Base-by-base conservation (phyloP, 1,140 invertebrate genomes). In the Lepidurus packardi region DNA sequence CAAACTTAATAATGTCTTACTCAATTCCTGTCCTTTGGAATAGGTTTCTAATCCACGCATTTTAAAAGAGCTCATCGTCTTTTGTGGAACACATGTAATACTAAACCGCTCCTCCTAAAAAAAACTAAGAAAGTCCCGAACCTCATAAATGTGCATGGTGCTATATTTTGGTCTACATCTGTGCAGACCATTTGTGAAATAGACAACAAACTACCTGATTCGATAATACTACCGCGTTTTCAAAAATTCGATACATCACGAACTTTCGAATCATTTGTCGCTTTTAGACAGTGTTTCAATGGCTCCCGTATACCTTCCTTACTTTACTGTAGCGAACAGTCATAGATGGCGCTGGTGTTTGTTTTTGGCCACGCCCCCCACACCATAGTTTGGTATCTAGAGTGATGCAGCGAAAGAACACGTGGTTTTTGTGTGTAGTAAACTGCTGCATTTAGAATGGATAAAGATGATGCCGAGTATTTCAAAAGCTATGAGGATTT, bases 11-110 rank as follows among this genome's bases (percentile, higher is more conserved):
- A 93, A 94, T 85, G 91, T 96, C 78, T 88, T 93, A 53, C 87
- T 96, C 10, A 93, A 92, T 86, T 94, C 94, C 25, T 97, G 94
- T 85, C 93, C 93, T 16, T 80, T 81, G 24, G 81, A 80, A 85
- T 89, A 73, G 42, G 47, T n/a, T 34, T 34, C 2, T 34, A 34
- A 34, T 34, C 34, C 3, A 34, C 34, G 3, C 3, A 73, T n/a
- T n/a, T 65, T 16, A 21, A 75, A 21, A 43, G 21, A 76, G 21
- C 13, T 76, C 41, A 42, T 47, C 24, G 75, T 47, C 34, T 21
- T 76, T n/a, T 21, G 16, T 65, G 53, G 21, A 65, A 47, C 16
- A 65, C 53, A n/a, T 65, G 7, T n/a, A 65, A 65, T 65, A 65
- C 53, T 65, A 65, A 65, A 65, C 13, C 53, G 21, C 16, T 65